These are phyloP conservation scores for Fragum sueziense DNA, from an alignment of 2,888 invertebrate genomes.

Conservation along the genomic window DNA sequence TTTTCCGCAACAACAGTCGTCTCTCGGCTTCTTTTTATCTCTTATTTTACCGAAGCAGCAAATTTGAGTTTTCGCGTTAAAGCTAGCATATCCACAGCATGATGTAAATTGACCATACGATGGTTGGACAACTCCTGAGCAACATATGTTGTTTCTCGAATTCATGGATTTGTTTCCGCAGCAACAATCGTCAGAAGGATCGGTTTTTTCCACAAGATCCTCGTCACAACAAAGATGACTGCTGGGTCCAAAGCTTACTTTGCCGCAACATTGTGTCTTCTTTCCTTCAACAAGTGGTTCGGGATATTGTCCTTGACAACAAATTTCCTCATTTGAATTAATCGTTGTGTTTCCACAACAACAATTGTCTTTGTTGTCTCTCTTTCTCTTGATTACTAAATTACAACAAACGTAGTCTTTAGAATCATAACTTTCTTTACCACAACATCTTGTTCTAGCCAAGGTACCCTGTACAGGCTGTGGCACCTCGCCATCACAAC, in stretches of 20 bases:
- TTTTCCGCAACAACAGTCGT: conserved; percentile 53
- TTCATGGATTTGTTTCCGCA: conserved; percentile 45
- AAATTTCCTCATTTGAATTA: conserved; percentile 33
- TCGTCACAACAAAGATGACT: conserved; percentile 49
- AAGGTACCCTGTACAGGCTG: conserved; percentile 37
- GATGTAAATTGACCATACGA: conserved; percentile 42
- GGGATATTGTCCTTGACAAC: conserved; percentile 45
- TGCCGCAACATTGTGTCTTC: conserved; percentile 43
- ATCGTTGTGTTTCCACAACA: conserved; percentile 54
- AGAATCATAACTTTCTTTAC: conserved; percentile 44
- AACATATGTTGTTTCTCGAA: conserved; percentile 44
- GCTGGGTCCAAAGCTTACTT: conserved; percentile 39
- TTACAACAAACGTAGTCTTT: conserved; percentile 35
- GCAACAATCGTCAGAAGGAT: conserved; percentile 45
- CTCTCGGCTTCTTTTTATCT: conserved; percentile 39
- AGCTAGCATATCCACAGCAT: conserved; percentile 49
- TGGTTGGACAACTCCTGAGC: conserved; percentile 40
- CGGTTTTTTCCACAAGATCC: conserved; percentile 35
- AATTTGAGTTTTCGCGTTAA: conserved; percentile 29
- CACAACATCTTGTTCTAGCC: conserved; percentile 44
- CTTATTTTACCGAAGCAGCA: conserved; percentile 45
- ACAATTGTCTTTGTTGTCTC: conserved; percentile 35
- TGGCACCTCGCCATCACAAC: conserved; percentile 48
- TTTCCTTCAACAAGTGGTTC: conserved; percentile 34
- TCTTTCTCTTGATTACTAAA: conserved; percentile 41